These are phyloP conservation scores for Sorex maritimensis DNA, from an alignment of 2,797 vertebrate species.

Conservation along the genomic window DNA sequence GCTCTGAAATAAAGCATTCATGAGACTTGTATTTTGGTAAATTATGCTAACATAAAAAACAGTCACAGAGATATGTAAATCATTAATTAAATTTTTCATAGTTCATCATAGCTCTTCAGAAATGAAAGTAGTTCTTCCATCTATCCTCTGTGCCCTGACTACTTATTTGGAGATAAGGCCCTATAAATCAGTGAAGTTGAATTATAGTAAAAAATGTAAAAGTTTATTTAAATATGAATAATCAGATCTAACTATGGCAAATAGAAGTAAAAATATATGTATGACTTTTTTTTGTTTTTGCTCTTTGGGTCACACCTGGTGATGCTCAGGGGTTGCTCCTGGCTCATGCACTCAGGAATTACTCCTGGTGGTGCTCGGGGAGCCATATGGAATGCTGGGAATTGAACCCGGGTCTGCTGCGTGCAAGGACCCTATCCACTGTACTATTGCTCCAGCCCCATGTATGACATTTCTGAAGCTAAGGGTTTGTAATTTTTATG, in stretches of 20 bases:
- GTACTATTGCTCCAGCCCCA: no score
- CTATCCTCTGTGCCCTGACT: neutral
- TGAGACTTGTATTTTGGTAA: constrained; percentile 4
- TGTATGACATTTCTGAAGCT: neutral
- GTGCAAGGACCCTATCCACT: no score
- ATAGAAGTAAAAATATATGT: constrained; percentile 10
- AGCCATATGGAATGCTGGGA: no score
- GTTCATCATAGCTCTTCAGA: constrained; percentile 10
- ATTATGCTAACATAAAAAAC: neutral
- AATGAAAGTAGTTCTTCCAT: neutral
- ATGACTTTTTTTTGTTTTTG: neutral
- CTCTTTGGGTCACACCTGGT: no score
- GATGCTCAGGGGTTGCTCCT: no score
- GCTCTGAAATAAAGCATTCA: neutral
- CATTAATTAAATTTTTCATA: neutral
- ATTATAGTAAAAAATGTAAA: neutral
- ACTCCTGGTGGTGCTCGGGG: no score
- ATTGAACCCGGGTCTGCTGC: no score
- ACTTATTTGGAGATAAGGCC: neutral
- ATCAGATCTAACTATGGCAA: neutral
- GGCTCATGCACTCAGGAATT: no score
- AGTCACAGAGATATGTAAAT: neutral
- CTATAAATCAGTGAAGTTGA: constrained; percentile 5
- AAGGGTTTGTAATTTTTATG: constrained; percentile 22
- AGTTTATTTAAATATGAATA: constrained; percentile 26